Evolutionary conservation across 2,797 vertebrate species (phyloP).

Genomic region (Potorous gilbertii): DNA sequence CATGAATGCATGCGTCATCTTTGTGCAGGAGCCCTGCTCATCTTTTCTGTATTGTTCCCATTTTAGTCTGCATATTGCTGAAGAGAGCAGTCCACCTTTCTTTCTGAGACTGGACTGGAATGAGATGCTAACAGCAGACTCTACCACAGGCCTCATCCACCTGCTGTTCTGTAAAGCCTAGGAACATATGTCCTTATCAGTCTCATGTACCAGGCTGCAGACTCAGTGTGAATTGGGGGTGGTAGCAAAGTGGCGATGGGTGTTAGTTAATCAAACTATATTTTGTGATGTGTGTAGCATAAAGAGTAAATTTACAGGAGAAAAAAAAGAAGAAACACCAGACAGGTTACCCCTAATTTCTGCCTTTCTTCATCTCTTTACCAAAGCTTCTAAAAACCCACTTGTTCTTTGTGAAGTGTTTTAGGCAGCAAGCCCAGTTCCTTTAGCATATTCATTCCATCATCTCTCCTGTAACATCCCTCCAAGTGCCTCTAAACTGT

Average conservation of each 20-base stretch:
- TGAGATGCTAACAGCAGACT: not conserved
- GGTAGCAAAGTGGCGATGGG: not conserved
- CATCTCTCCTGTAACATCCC: not conserved
- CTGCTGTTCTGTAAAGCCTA: not conserved
- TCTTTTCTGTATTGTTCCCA: not conserved
- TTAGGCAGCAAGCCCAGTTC: not conserved
- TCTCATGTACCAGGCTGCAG: not conserved
- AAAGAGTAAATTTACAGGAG: not conserved
- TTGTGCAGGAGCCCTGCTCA: not conserved
- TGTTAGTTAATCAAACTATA: not conserved
- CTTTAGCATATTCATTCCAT: not conserved
- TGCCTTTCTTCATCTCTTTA: not conserved
- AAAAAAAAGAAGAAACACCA: not conserved
- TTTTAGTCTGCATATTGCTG: not conserved
- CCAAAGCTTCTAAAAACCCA: not conserved
- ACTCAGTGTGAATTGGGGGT: not conserved
- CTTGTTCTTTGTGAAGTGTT: accelerated
- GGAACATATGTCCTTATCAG: not conserved
- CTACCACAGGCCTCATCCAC: not conserved
- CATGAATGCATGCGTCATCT: not conserved
- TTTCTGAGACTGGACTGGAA: not conserved
- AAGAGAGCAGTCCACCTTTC: not conserved
- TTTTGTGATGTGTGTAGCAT: accelerated
- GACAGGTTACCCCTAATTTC: not conserved
- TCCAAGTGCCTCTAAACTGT: not conserved